Evolutionary conservation across 2,888 invertebrate species (phyloP).

Genomic region (Lobophora halterata): DNA sequence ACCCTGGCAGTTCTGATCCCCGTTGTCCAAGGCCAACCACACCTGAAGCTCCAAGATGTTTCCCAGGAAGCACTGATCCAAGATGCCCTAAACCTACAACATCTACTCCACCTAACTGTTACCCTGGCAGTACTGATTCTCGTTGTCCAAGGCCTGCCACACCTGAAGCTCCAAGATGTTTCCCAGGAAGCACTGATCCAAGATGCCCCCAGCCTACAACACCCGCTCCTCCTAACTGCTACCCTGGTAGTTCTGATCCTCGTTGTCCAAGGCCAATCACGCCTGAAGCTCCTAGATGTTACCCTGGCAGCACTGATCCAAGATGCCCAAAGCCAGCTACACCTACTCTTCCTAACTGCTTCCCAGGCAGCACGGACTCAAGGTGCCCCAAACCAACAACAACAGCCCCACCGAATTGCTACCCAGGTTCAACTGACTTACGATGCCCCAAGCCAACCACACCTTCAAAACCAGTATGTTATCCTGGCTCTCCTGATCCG

Average conservation of each 20-base stretch:
- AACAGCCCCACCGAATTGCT: slow-evolving; percentile 22
- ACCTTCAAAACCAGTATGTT: slow-evolving; percentile 31
- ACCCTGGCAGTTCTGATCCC: slow-evolving; percentile 37
- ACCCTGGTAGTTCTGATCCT: slow-evolving; percentile 40
- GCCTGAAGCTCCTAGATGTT: slow-evolving; percentile 35
- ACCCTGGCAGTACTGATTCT: slow-evolving; percentile 49
- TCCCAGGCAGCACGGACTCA: slow-evolving; percentile 52
- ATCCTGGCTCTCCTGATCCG: slow-evolving; percentile 36
- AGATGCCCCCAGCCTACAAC: slow-evolving; percentile 29
- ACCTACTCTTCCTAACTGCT: slow-evolving; percentile 28
- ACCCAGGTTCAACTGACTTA: slow-evolving; percentile 39
- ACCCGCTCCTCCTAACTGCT: slow-evolving; percentile 30
- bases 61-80: slow-evolving; percentile 43
- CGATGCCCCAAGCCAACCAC: slow-evolving; percentile 46
- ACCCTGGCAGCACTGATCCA: slow-evolving; percentile 29
- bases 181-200: slow-evolving; percentile 53
- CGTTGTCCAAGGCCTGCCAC: slow-evolving; percentile 49
- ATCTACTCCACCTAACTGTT: slow-evolving; percentile 38
- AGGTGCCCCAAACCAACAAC: slow-evolving; percentile 47
- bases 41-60: slow-evolving; percentile 34
- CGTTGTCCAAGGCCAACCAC: slow-evolving; percentile 38
- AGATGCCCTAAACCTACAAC: slow-evolving; percentile 41
- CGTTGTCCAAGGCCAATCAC: slow-evolving; percentile 42
- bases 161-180: slow-evolving; percentile 35
- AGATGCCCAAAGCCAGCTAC: slow-evolving; percentile 19